Evolutionary conservation across 2,888 invertebrate species (phyloP).

Genomic region (Pinctada fucata): DNA sequence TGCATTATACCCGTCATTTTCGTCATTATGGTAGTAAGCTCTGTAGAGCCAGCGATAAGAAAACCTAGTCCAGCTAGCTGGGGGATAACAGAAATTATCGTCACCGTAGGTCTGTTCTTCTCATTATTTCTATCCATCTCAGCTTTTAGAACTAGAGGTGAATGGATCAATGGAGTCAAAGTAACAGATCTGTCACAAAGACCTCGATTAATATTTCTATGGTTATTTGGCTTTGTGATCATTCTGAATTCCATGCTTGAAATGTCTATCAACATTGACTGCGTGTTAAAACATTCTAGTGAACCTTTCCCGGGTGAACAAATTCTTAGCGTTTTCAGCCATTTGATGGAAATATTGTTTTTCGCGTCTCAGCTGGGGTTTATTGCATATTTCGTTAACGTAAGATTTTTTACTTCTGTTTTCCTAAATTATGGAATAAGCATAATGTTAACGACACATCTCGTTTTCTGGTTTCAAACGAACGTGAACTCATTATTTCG

Average conservation of each 20-base stretch:
- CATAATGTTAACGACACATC: constrained; percentile 1
- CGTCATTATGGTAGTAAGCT: constrained; percentile 3
- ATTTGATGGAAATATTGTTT: constrained; percentile 17
- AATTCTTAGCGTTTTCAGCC: constrained; percentile 7
- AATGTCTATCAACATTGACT: constrained; percentile 16
- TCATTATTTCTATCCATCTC: neutral
- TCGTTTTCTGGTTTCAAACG: constrained; percentile 14
- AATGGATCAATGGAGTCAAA: neutral
- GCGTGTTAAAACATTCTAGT: neutral
- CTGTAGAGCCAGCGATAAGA: neutral
- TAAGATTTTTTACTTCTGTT: constrained; percentile 5
- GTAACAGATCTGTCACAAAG: neutral
- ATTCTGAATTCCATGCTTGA: constrained; percentile 16
- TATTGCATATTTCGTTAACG: constrained; percentile 1
- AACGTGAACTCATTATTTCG: constrained; percentile 7
- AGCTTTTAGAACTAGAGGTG: neutral
- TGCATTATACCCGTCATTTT: constrained; percentile 2
- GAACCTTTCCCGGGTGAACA: constrained; percentile 17
- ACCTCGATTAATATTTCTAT: constrained; percentile 3
- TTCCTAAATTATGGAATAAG: constrained; percentile 18
- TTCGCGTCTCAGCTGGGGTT: constrained; percentile 16
- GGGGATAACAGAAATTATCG: constrained; percentile 9
- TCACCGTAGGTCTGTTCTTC: neutral
- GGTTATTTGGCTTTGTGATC: constrained; percentile 20
- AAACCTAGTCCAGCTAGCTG: constrained; percentile 16